These are phyloP conservation scores for Brachyistius frenatus DNA, from an alignment of 2,113 vertebrate species.

Conservation along the genomic window DNA sequence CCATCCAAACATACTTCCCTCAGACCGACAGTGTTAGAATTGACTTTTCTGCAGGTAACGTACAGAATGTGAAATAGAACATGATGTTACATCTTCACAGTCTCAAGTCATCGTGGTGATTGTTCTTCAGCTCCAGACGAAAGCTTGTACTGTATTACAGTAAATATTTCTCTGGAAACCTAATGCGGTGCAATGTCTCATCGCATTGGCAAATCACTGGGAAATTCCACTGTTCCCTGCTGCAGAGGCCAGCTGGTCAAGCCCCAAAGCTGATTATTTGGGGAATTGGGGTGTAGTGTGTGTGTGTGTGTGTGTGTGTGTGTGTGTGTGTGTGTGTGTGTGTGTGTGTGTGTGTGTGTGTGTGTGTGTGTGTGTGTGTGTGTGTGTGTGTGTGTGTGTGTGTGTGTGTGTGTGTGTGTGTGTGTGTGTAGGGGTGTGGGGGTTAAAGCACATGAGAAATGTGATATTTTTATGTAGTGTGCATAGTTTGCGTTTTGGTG, in stretches of 20 bases:
- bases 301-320: slow-evolving; percentile 8
- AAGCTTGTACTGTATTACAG: slow-evolving; percentile 9
- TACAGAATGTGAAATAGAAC: not conserved
- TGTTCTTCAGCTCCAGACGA: not conserved
- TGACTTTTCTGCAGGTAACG: not conserved
- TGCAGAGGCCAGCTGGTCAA: slow-evolving; percentile 56
- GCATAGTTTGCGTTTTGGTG: not conserved
- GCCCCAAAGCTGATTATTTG: slow-evolving; percentile 73
- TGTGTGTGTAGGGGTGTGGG: not conserved
- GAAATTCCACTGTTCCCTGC: slow-evolving; percentile 52
- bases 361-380: not conserved
- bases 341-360: slow-evolving; percentile 19
- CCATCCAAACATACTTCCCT: not conserved
- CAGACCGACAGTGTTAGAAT: not conserved
- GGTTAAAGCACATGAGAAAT: not conserved
- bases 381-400: slow-evolving; percentile 18
- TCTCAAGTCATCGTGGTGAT: not conserved
- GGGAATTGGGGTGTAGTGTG: slow-evolving; percentile 32
- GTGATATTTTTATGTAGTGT: not conserved
- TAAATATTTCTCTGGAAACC: slow-evolving; percentile 4
- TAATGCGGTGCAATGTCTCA: slow-evolving; percentile 26
- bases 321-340: slow-evolving; percentile 3
- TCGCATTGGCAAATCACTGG: slow-evolving; percentile 14
- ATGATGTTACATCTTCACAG: not conserved
- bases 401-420: not conserved